A percentile compares a stretch with the other conserved stretches of the same genome.
Evolutionary conservation across 1,140 invertebrate species (phyloP).

Genomic region (Augochlora pura): DNA sequence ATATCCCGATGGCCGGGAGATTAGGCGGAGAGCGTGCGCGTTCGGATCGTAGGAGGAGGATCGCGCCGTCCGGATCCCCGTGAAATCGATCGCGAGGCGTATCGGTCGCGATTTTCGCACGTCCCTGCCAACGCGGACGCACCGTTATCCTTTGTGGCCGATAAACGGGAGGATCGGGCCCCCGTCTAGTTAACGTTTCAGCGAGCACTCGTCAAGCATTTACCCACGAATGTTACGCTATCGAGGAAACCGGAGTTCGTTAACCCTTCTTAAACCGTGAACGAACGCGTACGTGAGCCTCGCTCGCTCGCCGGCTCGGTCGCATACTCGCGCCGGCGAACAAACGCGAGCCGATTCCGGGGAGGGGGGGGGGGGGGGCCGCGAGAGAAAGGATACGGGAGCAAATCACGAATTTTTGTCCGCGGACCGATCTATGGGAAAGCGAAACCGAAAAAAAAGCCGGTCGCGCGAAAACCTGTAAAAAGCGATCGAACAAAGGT

Average conservation of each 20-base stretch:
- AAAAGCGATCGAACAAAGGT: background rate
- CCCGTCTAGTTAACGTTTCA: slow-evolving; percentile 38
- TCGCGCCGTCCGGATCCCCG: too few species aligned
- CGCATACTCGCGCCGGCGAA: background rate
- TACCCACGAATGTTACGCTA: slow-evolving; percentile 36
- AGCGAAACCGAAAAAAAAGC: background rate
- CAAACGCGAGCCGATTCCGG: too few species aligned
- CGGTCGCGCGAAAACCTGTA: too few species aligned
- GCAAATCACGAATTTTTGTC: background rate
- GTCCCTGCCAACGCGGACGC: background rate
- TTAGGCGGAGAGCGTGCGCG: slow-evolving; percentile 3
- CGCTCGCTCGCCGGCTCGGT: background rate
- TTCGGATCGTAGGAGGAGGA: background rate
- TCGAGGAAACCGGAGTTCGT: slow-evolving; percentile 39
- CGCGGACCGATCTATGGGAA: background rate
- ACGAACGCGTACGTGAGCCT: background rate
- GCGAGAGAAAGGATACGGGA: too few species aligned
- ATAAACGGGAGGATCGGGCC: slow-evolving; percentile 16
- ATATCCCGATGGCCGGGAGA: slow-evolving; percentile 12
- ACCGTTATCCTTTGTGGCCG: background rate
- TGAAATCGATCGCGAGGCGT: background rate
- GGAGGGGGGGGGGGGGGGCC: too few species aligned
- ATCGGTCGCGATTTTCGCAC: slow-evolving; percentile 21
- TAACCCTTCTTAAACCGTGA: slow-evolving; percentile 24
- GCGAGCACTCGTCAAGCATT: slow-evolving; percentile 20